These are phyloP conservation scores for Squalus acanthias DNA, from an alignment of 2,797 vertebrate genomes.

Conservation along the genomic window DNA sequence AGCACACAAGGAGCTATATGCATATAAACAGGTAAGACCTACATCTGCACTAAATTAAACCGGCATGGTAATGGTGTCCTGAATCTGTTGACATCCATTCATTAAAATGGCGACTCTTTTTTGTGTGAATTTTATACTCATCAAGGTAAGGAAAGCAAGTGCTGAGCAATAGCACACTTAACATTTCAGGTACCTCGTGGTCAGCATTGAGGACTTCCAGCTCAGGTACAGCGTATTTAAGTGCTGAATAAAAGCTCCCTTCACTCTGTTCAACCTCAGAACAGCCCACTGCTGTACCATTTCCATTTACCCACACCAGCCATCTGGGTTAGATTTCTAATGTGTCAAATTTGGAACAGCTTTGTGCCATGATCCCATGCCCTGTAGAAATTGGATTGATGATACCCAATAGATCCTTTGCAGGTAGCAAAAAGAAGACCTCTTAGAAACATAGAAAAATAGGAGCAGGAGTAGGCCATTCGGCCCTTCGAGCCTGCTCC, in stretches of 20 bases:
- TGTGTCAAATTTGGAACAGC: not conserved
- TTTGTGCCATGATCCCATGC: not conserved
- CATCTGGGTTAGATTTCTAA: not conserved
- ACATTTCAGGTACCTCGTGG: too few relatives aligned
- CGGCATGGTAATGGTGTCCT: not conserved
- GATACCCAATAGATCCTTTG: not conserved
- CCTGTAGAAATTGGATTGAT: not conserved
- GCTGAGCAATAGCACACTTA: not conserved
- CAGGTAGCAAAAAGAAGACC: not conserved
- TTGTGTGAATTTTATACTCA: not conserved
- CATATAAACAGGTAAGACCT: slow-evolving; percentile 94
- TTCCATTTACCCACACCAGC: not conserved
- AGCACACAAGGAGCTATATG: slow-evolving; percentile 97
- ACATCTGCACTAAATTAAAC: not conserved
- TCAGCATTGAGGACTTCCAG: not conserved
- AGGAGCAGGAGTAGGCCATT: too few relatives aligned
- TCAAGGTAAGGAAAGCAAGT: not conserved
- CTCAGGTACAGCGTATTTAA: not conserved
- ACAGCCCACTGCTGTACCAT: not conserved
- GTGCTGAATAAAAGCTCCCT: not conserved
- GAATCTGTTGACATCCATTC: not conserved
- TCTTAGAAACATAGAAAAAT: too few relatives aligned
- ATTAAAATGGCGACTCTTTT: not conserved
- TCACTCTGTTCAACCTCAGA: not conserved
- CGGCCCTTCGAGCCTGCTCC: too few relatives aligned